A percentile compares a stretch with the other conserved stretches of the same genome.
Conservation (phyloP, 2,113 vertebrate genomes). For the Gyps fulvus region DNA sequence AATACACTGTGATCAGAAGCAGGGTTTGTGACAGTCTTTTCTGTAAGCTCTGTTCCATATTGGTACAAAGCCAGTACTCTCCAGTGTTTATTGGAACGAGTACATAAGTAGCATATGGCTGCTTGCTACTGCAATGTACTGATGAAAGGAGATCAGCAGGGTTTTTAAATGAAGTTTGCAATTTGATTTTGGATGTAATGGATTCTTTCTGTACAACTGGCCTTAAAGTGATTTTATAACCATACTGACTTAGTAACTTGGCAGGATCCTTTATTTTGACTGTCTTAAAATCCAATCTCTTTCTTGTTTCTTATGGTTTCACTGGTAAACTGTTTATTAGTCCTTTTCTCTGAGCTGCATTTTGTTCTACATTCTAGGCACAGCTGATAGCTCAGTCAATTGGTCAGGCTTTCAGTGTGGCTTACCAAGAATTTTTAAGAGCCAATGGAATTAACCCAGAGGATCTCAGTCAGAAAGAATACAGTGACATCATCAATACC, state of each 20-base stretch:
- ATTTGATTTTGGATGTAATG: background rate
- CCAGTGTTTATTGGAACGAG: background rate
- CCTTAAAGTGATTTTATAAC: background rate
- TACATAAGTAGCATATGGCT: background rate
- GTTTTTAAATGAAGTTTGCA: background rate
- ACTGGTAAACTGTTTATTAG: background rate
- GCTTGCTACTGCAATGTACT: background rate
- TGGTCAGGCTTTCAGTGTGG: constrained; percentile 97
- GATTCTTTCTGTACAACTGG: background rate
- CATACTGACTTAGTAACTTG: background rate
- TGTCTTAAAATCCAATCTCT: background rate
- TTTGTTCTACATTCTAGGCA: constrained; percentile 74
- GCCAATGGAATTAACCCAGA: constrained; percentile 98
- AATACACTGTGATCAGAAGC: background rate
- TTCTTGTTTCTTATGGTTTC: background rate
- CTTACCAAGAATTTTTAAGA: constrained; percentile 97
- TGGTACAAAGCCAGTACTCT: background rate
- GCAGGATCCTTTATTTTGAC: background rate
- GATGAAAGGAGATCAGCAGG: background rate
- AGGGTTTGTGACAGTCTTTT: background rate
- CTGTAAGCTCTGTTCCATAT: background rate
- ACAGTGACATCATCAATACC: constrained; percentile 98
- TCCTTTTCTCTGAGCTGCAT: background rate
- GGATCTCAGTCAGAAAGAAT: constrained; percentile 98
- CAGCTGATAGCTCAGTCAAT: constrained; percentile 99